Evolutionary conservation across 1,140 invertebrate species (phyloP).

Genomic region (Pseudomyrmex pallidus): DNA sequence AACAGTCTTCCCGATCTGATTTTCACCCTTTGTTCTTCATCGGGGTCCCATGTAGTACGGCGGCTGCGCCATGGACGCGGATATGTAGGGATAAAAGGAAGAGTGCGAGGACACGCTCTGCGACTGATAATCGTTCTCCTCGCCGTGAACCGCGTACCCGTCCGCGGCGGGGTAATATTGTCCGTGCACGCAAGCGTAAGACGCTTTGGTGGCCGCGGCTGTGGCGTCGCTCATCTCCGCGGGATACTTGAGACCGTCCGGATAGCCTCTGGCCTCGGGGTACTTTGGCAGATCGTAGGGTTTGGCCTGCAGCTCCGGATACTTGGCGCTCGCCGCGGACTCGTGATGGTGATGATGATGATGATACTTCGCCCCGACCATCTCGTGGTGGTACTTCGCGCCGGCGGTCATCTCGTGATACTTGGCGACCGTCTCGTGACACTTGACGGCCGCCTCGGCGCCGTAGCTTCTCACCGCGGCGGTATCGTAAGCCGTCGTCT

Average conservation of each 20-base stretch:
- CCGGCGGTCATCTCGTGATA: constrained; percentile 60
- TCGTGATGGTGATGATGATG: constrained; percentile 56
- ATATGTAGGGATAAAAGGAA: constrained; percentile 83
- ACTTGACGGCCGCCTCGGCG: constrained; percentile 72
- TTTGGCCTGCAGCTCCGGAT: constrained; percentile 75
- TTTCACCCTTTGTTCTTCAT: constrained; percentile 61
- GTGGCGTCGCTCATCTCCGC: constrained; percentile 63
- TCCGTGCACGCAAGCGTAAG: constrained; percentile 78
- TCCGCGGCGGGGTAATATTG: constrained; percentile 80
- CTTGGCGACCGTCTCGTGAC: constrained; percentile 63
- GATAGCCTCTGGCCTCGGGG: constrained; percentile 76
- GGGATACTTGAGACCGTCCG: constrained; percentile 76
- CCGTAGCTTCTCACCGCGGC: constrained; percentile 70
- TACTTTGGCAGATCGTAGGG: constrained; percentile 78
- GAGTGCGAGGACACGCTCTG: constrained; percentile 76
- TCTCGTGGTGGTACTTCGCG: constrained; percentile 45
- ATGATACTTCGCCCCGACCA: constrained; percentile 30
- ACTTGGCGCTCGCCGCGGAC: constrained; percentile 56
- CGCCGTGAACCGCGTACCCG: constrained; percentile 75
- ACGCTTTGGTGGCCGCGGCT: constrained; percentile 69
- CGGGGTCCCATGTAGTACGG: constrained; percentile 83
- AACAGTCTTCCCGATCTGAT: too few relatives aligned
- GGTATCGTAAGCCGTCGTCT: constrained; percentile 71
- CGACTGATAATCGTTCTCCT: constrained; percentile 79
- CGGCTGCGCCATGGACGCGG: constrained; percentile 79